Percentiles rank a stretch among this genome's conserved stretches.
Evolutionary conservation across 2,888 invertebrate genomes (phyloP).

Genomic region (Spisula subtruncata): DNA sequence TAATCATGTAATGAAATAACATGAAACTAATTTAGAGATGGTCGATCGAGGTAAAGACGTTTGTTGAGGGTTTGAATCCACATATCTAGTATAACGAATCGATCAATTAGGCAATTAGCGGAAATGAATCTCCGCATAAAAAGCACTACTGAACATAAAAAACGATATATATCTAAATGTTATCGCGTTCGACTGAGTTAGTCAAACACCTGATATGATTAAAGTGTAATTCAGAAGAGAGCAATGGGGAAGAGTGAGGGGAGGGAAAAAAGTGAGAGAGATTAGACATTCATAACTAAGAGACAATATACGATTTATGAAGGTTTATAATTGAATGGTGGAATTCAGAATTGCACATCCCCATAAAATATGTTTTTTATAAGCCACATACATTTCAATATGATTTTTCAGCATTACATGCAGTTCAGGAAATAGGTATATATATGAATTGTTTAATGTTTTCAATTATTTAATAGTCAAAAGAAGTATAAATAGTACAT

Average conservation of each 20-base stretch:
- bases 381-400: no score
- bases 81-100: not conserved
- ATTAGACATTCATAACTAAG: not conserved
- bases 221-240: not conserved
- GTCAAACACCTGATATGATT: not conserved
- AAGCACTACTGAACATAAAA: not conserved
- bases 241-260: no score
- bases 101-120: not conserved
- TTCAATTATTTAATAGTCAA: no score
- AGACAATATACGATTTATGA: not conserved
- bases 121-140: no score
- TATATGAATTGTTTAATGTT: no score
- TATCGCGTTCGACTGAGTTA: not conserved
- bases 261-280: not conserved
- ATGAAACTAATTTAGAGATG: not conserved
- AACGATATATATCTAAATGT: not conserved
- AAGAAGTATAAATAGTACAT: no score
- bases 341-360: no score
- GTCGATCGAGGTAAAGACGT: not conserved
- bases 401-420: no score
- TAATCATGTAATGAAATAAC: not conserved
- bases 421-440: no score
- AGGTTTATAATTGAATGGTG: no score
- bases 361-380: no score
- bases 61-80: no score